phyloP scores from a whole-genome alignment of 1,140 invertebrate genomes.

The Drosophila carrolli region DNA sequence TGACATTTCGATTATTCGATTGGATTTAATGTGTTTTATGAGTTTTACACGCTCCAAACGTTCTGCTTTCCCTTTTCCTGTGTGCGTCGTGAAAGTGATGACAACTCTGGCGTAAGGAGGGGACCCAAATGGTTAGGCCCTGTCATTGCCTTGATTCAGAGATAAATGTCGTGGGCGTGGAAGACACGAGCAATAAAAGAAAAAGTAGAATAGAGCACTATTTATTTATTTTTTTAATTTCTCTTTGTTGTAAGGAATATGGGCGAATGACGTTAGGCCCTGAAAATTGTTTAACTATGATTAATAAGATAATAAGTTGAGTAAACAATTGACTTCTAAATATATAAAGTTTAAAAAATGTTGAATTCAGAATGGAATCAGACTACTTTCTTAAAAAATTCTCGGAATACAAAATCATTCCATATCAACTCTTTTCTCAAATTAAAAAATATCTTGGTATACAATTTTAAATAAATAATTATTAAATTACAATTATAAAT shows the following conservation, averaged over 20 bases:
- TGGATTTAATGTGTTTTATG: conserved; percentile 85
- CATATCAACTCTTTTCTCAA: no score
- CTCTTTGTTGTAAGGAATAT: neutral
- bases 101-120: conserved; percentile 28
- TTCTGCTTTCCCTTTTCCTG: conserved; percentile 15
- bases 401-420: no score
- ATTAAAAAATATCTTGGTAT: no score
- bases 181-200: conserved; percentile 8
- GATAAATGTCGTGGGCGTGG: conserved; percentile 60
- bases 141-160: conserved; percentile 45
- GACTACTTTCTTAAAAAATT: no score
- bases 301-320: no score
- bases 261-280: no score
- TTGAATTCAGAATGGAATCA: no score
- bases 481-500: no score
- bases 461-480: no score
- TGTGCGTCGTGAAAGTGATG: conserved; percentile 48
- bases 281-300: no score
- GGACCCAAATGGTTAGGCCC: conserved; percentile 39
- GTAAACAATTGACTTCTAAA: no score
- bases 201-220: neutral
- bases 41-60: conserved; percentile 72
- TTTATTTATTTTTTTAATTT: neutral
- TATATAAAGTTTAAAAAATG: no score
- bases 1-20: conserved; percentile 85